Percentiles rank a stretch among this genome's conserved stretches.
These are phyloP conservation scores for Podiceps cristatus DNA, from an alignment of 2,113 vertebrate genomes.

Conservation along the genomic window DNA sequence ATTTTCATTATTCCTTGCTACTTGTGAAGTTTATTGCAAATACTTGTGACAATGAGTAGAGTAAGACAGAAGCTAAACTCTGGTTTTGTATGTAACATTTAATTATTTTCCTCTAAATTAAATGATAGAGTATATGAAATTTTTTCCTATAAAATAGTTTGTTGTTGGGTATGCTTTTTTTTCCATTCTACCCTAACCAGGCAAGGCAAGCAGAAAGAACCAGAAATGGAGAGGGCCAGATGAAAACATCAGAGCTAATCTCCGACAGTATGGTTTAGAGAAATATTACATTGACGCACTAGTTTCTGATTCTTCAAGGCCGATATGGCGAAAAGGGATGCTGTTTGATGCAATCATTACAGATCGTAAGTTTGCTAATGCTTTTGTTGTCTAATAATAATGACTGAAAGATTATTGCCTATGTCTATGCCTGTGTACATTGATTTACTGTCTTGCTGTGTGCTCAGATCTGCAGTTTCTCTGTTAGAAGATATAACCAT, in stretches of 20 bases:
- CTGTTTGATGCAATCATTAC: constrained; percentile 94
- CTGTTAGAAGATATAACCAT: fast-evolving
- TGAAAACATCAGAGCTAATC: constrained; percentile 96
- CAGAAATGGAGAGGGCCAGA: constrained; percentile 98
- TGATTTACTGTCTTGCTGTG: neutral
- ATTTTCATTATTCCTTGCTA: neutral
- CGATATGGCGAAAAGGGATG: constrained; percentile 85
- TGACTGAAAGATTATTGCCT: neutral
- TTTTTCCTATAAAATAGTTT: neutral
- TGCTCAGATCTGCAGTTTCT: neutral
- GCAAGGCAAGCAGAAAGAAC: constrained; percentile 94
- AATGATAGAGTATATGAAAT: neutral
- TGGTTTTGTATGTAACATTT: neutral
- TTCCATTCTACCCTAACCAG: constrained; percentile 54
- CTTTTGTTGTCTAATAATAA: neutral
- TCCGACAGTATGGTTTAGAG: constrained; percentile 93
- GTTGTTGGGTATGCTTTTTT: neutral
- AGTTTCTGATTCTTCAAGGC: constrained; percentile 92
- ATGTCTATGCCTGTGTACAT: fast-evolving
- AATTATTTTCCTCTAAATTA: neutral
- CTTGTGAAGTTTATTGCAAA: neutral
- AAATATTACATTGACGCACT: constrained; percentile 90
- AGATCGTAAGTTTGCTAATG: constrained; percentile 86
- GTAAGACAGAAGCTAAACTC: neutral
- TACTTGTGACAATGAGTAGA: neutral